Base-by-base conservation (phyloP, 2,113 vertebrate genomes). In the Otis tarda region DNA sequence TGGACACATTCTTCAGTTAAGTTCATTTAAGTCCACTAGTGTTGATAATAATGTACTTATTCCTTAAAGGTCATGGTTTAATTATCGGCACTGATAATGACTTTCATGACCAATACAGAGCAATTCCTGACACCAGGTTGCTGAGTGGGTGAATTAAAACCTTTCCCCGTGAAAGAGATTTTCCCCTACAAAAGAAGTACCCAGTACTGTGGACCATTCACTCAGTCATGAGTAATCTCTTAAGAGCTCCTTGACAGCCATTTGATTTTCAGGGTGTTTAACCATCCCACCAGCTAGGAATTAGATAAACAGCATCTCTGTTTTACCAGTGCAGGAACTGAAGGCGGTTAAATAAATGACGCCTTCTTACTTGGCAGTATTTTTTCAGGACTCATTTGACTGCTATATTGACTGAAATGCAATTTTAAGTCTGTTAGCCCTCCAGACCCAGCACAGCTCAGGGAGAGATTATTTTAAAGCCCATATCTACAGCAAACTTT, bases 201-300 rank as follows among this genome's bases (percentile, higher is more conserved):
- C 14, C 63, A 31, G 56, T 53, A 41, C 37, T 80, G 41, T 70
- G 53, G 71, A 22, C 78, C 76, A 30, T 74, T 76, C 73, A 37
- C 53, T 94, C 55, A 85, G 67, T 77, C 11, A 0, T 89, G 83
- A 93, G 23, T 79, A 79, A 93, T 92, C 83, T 79, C 80, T 82
- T 71, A 70, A 87, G 52, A 89, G 35, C 52, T 81, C 49, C 73
- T 87, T 87, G 65, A 65, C 53, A 76, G 64, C 49, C 57, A 41
- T 82, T 85, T 89, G 39, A 57, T 91, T 95, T 91, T 94, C 84
- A 85, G 70, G 53, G 15, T 89, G 22, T 95, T 87, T 45, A 95
- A 84, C 61, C 53, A 28, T 82, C 69, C 69, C 35, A 59, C 21
- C 69, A 70, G 37, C 64, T 93, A 45, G 39, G 67, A 93, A 67